Percentiles rank a stretch among this genome's conserved stretches.
These are phyloP conservation scores for Chamaea fasciata DNA, from an alignment of 2,113 vertebrate species.

Conservation along the genomic window DNA sequence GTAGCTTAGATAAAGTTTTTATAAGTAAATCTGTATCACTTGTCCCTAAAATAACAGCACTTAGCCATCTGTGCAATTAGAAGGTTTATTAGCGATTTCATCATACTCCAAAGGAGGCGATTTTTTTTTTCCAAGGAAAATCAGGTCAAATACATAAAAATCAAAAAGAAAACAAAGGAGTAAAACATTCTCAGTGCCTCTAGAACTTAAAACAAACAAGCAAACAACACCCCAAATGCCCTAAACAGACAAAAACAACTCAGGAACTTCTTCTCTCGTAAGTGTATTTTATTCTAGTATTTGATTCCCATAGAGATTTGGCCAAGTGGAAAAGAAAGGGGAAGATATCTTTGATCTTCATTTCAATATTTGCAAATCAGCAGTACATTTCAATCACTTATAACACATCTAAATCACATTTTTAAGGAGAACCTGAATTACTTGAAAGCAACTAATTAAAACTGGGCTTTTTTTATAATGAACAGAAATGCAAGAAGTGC, in stretches of 20 bases:
- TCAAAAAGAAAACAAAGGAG: background rate
- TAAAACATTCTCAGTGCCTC: background rate
- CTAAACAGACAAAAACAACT: background rate
- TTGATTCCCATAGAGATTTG: background rate
- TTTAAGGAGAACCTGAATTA: constrained; percentile 62
- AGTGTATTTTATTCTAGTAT: background rate
- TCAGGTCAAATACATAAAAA: background rate
- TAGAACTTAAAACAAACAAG: background rate
- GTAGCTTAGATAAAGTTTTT: background rate
- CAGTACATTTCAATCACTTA: constrained; percentile 16
- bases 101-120: accelerated
- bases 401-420: constrained; percentile 55
- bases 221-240: accelerated
- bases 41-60: background rate
- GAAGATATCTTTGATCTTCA: background rate
- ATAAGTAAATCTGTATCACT: background rate
- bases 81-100: background rate
- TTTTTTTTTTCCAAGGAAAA: background rate
- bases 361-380: constrained; percentile 26
- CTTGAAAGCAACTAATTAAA: constrained; percentile 61
- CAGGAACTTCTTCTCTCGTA: background rate
- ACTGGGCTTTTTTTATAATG: constrained; percentile 45
- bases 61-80: background rate
- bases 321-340: background rate
- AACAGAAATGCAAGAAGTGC: constrained; percentile 43